These are phyloP conservation scores for Tetragnatha montana DNA, from an alignment of 2,888 invertebrate species.

Conservation along the genomic window DNA sequence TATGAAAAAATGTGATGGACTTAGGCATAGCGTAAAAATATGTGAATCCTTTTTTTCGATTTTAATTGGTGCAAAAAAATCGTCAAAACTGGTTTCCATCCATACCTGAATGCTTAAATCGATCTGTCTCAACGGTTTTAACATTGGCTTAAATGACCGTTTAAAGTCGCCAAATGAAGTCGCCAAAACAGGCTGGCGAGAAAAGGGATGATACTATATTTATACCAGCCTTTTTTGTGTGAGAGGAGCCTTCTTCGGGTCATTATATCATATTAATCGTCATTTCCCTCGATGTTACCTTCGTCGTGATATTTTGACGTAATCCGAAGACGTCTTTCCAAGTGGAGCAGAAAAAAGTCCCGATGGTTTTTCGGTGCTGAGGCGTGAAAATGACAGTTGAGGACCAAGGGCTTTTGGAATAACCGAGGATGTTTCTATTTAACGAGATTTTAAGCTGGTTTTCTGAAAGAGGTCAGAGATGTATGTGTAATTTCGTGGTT, in stretches of 20 bases:
- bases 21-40: too few species aligned
- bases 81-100: too few species aligned
- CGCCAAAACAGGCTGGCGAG: too few species aligned
- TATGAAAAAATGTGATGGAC: too few species aligned
- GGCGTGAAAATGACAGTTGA: not conserved
- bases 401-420: not conserved
- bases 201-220: too few species aligned
- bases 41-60: too few species aligned
- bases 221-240: not conserved
- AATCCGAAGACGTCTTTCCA: slow-evolving; percentile 1
- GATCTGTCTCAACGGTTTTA: too few species aligned
- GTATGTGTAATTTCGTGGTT: too few species aligned
- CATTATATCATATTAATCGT: slow-evolving; percentile 45
- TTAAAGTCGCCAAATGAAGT: too few species aligned
- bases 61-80: too few species aligned
- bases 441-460: not conserved
- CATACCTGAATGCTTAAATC: too few species aligned
- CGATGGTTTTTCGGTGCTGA: not conserved
- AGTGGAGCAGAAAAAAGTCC: not conserved
- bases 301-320: slow-evolving; percentile 15
- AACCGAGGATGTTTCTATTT: not conserved
- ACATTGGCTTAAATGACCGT: too few species aligned
- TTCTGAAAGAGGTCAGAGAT: not conserved
- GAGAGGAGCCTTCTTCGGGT: not conserved
- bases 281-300: not conserved